Evolutionary conservation across 2,888 invertebrate species (phyloP).

Genomic region (Ectobius pallidus): DNA sequence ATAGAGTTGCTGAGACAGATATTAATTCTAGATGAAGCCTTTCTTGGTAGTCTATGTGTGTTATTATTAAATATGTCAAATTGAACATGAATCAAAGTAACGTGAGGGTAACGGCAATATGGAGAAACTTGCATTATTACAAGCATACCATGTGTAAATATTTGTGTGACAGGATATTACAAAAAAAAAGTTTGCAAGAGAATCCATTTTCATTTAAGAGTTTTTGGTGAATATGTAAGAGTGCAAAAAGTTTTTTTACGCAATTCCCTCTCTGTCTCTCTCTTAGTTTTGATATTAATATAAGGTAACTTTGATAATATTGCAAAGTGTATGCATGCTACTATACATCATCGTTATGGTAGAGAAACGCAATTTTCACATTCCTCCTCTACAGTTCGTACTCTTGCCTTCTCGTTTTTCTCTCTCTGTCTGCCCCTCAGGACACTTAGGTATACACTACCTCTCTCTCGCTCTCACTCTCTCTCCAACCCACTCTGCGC

Average conservation of each 20-base stretch:
- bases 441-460: slow-evolving; percentile 37
- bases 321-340: background rate
- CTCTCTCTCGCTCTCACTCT: slow-evolving; percentile 37
- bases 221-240: background rate
- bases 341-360: slow-evolving; percentile 25
- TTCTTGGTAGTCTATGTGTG: too few species aligned
- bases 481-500: slow-evolving; percentile 25
- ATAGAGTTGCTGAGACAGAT: too few species aligned
- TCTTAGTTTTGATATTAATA: slow-evolving; percentile 6
- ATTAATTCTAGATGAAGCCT: too few species aligned
- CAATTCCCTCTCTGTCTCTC: background rate
- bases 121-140: slow-evolving; percentile 1
- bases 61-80: too few species aligned
- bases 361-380: slow-evolving; percentile 39
- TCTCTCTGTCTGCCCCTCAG: slow-evolving; percentile 30
- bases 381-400: slow-evolving; percentile 34
- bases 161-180: slow-evolving; percentile 10
- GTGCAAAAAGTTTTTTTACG: background rate
- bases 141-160: background rate
- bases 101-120: background rate
- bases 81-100: too few species aligned
- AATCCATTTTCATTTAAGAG: background rate
- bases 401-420: slow-evolving; percentile 27
- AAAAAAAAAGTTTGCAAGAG: background rate
- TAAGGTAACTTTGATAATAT: slow-evolving; percentile 21